phyloP scores from a whole-genome alignment of 2,797 vertebrate species.

The Ceryle rudis region DNA sequence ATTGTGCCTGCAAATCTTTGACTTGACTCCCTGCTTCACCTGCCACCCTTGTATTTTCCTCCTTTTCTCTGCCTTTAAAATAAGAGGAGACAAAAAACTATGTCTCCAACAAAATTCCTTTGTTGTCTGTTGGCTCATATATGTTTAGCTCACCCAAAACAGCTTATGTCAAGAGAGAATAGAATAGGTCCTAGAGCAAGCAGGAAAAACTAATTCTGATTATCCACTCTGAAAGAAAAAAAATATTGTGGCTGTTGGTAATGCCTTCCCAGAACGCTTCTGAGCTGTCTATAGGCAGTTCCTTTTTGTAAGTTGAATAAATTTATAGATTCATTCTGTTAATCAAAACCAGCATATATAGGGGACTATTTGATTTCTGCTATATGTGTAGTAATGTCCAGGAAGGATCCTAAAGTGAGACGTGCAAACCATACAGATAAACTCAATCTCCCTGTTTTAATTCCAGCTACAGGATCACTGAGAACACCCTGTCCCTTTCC shows the following conservation, averaged over 20 bases:
- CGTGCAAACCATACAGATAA: neutral
- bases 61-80: neutral
- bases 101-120: neutral
- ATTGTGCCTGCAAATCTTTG: neutral
- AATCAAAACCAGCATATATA: neutral
- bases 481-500: conserved; percentile 48
- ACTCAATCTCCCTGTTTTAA: neutral
- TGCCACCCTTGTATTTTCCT: neutral
- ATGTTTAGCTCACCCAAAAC: neutral
- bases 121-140: neutral
- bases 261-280: neutral
- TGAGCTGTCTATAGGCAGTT: neutral
- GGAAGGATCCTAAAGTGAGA: neutral
- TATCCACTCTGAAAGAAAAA: neutral
- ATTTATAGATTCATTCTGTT: neutral
- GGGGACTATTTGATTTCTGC: neutral
- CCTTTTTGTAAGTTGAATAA: neutral
- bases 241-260: neutral
- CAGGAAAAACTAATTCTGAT: neutral
- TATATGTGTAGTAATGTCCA: neutral
- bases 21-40: neutral
- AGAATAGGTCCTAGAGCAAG: neutral
- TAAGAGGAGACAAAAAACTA: neutral
- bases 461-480: conserved; percentile 8
- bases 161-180: neutral